phyloP scores from a whole-genome alignment of 1,140 invertebrate species.

The Phortica variegata region DNA sequence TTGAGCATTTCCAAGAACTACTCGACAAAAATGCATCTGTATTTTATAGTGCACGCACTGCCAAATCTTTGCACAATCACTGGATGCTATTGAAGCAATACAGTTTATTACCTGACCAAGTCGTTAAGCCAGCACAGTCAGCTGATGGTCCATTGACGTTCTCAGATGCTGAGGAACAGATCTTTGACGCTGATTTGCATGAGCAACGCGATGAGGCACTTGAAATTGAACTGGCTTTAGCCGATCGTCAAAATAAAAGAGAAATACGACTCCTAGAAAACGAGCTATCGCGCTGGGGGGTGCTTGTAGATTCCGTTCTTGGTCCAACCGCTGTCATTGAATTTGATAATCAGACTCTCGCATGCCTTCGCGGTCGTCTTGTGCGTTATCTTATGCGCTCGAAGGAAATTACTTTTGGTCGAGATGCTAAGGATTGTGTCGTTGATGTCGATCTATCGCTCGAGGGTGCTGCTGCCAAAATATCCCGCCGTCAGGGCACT shows the following conservation, averaged over 20 bases:
- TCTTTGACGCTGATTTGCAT: constrained; percentile 80
- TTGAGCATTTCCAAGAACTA: constrained; percentile 84
- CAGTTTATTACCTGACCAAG: constrained; percentile 87
- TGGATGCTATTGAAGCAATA: constrained; percentile 95
- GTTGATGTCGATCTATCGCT: constrained; percentile 94
- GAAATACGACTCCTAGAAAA: constrained; percentile 89
- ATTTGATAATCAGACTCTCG: constrained; percentile 89
- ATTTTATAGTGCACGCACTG: constrained; percentile 85
- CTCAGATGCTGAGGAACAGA: constrained; percentile 88
- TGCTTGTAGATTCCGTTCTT: constrained; percentile 87
- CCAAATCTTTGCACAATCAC: constrained; percentile 81
- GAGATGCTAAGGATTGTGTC: constrained; percentile 81
- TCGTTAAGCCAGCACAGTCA: constrained; percentile 62
- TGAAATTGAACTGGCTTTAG: constrained; percentile 66
- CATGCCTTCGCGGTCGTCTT: constrained; percentile 86
- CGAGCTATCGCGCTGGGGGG: constrained; percentile 87
- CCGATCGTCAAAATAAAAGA: constrained; percentile 67
- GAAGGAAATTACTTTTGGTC: constrained; percentile 91
- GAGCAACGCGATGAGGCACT: constrained; percentile 78
- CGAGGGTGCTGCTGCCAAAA: constrained; percentile 86
- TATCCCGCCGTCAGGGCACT: constrained; percentile 83
- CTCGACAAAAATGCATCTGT: constrained; percentile 79
- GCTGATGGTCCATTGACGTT: constrained; percentile 76
- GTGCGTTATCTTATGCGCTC: constrained; percentile 94
- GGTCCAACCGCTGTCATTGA: constrained; percentile 76